Conservation (phyloP, 2,888 invertebrate species). For the Meghimatium bilineatum region DNA sequence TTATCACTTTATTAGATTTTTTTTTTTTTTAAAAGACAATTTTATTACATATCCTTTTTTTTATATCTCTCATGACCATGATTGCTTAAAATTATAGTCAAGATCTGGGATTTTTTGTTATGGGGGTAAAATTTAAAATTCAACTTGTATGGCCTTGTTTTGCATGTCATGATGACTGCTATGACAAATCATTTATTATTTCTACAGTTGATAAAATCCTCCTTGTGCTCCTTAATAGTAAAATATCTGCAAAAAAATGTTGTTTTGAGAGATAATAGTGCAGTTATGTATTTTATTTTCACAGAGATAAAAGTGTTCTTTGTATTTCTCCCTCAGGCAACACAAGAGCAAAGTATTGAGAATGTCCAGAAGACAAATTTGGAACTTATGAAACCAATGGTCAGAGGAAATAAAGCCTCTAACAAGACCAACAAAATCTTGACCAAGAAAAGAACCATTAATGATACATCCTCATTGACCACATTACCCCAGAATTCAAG, state of each 20-base stretch:
- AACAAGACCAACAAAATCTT: neutral
- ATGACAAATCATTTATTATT: neutral
- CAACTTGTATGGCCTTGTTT: too few species aligned
- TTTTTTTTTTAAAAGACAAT: too few species aligned
- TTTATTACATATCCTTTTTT: too few species aligned
- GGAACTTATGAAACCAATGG: neutral
- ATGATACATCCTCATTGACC: neutral
- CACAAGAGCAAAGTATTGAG: slow-evolving; percentile 13
- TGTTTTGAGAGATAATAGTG: too few species aligned
- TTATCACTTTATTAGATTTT: too few species aligned
- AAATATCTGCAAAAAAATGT: neutral
- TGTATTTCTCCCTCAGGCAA: slow-evolving; percentile 9
- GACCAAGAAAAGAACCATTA: slow-evolving; percentile 16
- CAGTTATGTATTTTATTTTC: neutral
- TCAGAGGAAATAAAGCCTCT: neutral
- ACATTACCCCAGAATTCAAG: neutral
- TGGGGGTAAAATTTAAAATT: too few species aligned
- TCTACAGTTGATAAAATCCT: neutral
- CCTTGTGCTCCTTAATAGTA: neutral
- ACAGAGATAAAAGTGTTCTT: neutral
- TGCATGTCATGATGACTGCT: too few species aligned
- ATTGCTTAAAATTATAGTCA: too few species aligned
- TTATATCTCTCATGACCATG: too few species aligned
- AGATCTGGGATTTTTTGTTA: too few species aligned
- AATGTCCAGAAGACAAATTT: slow-evolving; percentile 22